Conservation (phyloP, 2,888 invertebrate species). For the Masnerella sp. region DNA sequence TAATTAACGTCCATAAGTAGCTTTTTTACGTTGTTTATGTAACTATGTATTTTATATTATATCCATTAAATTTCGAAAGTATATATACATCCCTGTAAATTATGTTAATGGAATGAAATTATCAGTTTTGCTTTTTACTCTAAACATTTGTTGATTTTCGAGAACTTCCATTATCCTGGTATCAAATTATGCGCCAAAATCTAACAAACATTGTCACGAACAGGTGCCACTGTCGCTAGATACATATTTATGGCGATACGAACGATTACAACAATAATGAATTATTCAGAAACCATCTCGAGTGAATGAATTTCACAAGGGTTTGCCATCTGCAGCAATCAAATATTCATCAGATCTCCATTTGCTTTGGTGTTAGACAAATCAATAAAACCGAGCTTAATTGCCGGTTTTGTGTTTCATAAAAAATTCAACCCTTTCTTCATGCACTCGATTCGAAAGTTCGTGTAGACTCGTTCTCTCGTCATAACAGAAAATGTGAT, state of each 20-base stretch:
- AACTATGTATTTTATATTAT: no score
- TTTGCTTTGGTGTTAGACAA: conserved; percentile 38
- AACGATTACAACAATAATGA: conserved; percentile 39
- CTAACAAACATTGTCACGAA: neutral
- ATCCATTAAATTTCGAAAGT: no score
- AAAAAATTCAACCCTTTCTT: conserved; percentile 30
- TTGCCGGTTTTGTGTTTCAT: conserved; percentile 32
- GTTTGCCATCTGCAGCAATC: conserved; percentile 42
- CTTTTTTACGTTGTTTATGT: no score
- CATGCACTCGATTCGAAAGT: neutral
- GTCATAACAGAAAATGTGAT: neutral
- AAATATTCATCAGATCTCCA: conserved; percentile 47
- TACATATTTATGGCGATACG: conserved; percentile 27
- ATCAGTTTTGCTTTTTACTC: no score
- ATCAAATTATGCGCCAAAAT: neutral
- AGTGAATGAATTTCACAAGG: conserved; percentile 38
- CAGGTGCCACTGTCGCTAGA: neutral
- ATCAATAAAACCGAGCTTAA: conserved; percentile 52
- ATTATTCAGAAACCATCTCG: conserved; percentile 41
- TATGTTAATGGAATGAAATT: no score
- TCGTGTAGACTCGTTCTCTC: neutral
- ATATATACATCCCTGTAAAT: no score
- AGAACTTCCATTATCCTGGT: neutral
- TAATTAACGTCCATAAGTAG: no score
- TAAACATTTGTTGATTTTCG: no score